A percentile compares a stretch with the other conserved stretches of the same genome.
These are phyloP conservation scores for Cairina moschata DNA, from an alignment of 2,113 vertebrate species.

Conservation along the genomic window DNA sequence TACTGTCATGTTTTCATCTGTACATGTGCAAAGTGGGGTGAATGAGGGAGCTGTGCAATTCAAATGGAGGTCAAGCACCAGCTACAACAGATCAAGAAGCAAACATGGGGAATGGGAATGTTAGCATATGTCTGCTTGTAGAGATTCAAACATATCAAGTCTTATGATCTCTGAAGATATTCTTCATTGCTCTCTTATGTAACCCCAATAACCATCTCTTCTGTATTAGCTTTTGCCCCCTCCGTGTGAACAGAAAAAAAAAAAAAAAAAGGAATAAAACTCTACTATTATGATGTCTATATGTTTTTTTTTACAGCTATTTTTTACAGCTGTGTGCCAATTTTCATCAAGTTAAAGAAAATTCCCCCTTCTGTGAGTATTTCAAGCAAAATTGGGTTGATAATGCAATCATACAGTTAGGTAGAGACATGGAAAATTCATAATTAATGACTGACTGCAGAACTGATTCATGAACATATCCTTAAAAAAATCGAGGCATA, in stretches of 20 bases:
- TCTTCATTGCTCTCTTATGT: neutral
- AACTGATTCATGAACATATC: neutral
- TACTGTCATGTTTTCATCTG: neutral
- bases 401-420: neutral
- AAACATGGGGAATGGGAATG: neutral
- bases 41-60: neutral
- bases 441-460: neutral
- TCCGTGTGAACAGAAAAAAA: neutral
- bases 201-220: neutral
- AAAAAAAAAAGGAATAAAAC: too few relatives aligned
- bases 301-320: neutral
- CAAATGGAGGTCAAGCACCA: neutral
- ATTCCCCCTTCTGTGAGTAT: rapidly evolving
- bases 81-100: neutral
- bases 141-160: neutral
- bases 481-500: neutral
- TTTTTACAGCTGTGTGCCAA: neutral
- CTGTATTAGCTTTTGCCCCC: neutral
- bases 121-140: neutral
- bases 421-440: neutral
- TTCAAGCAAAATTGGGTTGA: neutral
- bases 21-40: neutral
- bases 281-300: rapidly evolving
- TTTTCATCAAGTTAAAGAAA: neutral
- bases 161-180: neutral